phyloP scores from a whole-genome alignment of 2,888 invertebrate species.

The Clanis bilineata region DNA sequence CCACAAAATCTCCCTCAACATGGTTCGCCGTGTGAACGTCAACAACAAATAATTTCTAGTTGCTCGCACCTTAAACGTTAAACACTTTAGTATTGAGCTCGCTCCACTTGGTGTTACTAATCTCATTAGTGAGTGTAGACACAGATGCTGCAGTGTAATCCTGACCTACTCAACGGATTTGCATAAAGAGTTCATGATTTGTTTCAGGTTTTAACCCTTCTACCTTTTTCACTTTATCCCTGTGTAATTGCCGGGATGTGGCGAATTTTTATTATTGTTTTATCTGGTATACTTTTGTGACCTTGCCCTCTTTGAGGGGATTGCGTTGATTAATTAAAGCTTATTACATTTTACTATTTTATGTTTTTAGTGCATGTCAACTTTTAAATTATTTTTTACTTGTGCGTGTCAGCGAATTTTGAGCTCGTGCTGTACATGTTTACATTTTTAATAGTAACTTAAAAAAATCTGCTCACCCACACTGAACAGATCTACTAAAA shows the following conservation, averaged over 20 bases:
- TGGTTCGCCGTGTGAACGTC: neutral
- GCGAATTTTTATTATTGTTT: slow-evolving; percentile 24
- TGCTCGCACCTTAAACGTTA: slow-evolving; percentile 9
- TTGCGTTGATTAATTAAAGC: slow-evolving; percentile 4
- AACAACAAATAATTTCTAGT: slow-evolving; percentile 10
- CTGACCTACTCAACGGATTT: slow-evolving; percentile 55
- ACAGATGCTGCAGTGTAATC: slow-evolving; percentile 66
- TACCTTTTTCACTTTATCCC: slow-evolving; percentile 31
- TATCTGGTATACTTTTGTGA: neutral
- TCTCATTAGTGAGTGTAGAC: slow-evolving; percentile 66
- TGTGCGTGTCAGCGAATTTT: neutral
- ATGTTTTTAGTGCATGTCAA: neutral
- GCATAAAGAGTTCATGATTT: slow-evolving; percentile 62
- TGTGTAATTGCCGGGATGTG: slow-evolving; percentile 5
- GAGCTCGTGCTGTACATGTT: no score
- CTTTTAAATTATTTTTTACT: neutral
- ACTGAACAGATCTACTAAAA: no score
- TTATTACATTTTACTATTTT: neutral
- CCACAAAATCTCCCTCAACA: neutral
- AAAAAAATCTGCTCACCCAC: no score
- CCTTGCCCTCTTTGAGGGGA: slow-evolving; percentile 1
- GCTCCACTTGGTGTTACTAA: slow-evolving; percentile 56
- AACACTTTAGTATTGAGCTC: slow-evolving; percentile 13
- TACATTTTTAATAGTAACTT: no score
- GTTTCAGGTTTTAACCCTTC: slow-evolving; percentile 44